Conservation (phyloP, 2,113 vertebrate genomes). For the Forbesichthys papilliferus region DNA sequence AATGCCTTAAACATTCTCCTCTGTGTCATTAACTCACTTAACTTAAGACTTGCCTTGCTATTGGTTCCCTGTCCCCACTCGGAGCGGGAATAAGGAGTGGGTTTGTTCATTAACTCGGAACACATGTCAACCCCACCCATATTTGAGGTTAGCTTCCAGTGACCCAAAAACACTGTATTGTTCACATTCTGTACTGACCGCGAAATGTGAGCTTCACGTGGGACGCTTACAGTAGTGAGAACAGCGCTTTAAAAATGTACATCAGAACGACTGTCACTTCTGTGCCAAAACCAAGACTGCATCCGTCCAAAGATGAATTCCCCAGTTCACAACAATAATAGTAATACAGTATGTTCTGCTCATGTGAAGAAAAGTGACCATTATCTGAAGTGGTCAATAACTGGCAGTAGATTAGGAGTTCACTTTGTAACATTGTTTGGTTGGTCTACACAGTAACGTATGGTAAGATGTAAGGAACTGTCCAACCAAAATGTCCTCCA, state of each 20-base stretch:
- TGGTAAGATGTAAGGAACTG: constrained; percentile 26
- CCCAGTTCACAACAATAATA: too few relatives aligned
- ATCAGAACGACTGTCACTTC: neutral
- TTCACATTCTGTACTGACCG: constrained; percentile 18
- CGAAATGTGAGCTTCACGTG: constrained; percentile 11
- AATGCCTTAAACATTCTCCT: constrained; percentile 35
- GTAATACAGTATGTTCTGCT: neutral
- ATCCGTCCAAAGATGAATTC: neutral
- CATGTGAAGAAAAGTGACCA: neutral
- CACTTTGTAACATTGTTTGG: constrained; percentile 20
- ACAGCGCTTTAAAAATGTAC: neutral
- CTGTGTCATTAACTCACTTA: constrained; percentile 13
- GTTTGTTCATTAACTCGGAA: constrained; percentile 43
- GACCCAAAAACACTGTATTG: constrained; percentile 21
- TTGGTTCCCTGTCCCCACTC: constrained; percentile 4
- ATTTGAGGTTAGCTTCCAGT: constrained; percentile 30
- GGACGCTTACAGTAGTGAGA: neutral
- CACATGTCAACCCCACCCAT: constrained; percentile 46
- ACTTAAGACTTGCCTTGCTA: constrained; percentile 1
- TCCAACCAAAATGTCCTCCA: constrained; percentile 38
- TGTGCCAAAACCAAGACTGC: neutral
- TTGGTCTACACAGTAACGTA: constrained; percentile 24
- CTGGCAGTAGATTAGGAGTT: constrained; percentile 1
- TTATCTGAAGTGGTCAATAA: neutral
- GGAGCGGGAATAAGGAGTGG: constrained; percentile 28